Evolutionary conservation across 2,888 invertebrate species (phyloP).

Genomic region (Oxycera nigricornis): DNA sequence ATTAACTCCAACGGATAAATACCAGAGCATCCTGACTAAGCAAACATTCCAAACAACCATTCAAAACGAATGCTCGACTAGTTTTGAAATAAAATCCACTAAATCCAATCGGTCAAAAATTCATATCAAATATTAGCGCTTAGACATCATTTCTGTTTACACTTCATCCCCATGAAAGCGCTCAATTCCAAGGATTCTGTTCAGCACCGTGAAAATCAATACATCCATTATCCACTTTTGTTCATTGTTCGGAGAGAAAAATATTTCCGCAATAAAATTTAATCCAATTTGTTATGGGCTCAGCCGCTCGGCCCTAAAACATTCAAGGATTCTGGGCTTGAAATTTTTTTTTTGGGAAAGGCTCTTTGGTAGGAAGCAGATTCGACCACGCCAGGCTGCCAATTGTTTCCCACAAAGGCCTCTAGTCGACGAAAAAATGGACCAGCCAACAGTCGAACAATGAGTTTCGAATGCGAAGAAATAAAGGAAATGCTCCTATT

Average conservation of each 20-base stretch:
- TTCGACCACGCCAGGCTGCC: background rate
- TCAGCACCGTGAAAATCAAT: constrained; percentile 30
- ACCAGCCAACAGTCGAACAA: background rate
- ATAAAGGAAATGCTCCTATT: constrained; percentile 2
- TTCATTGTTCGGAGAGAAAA: constrained; percentile 12
- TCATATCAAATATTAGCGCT: too few relatives aligned
- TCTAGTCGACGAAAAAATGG: background rate
- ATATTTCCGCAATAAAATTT: constrained; percentile 31
- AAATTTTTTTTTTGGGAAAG: background rate
- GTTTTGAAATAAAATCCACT: too few relatives aligned
- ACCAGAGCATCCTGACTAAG: too few relatives aligned
- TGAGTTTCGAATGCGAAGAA: background rate
- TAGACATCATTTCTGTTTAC: too few relatives aligned
- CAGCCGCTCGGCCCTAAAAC: background rate
- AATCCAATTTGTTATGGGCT: constrained; percentile 12
- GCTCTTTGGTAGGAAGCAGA: background rate
- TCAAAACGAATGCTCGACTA: too few relatives aligned
- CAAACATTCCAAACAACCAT: too few relatives aligned
- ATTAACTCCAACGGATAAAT: too few relatives aligned
- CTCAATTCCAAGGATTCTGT: too few relatives aligned
- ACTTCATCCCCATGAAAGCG: too few relatives aligned
- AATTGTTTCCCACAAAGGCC: background rate
- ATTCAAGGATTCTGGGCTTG: background rate
- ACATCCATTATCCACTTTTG: constrained; percentile 11
- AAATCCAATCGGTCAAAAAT: too few relatives aligned